Base-by-base conservation (phyloP, 2,113 vertebrate species). In the Epinephelus lanceolatus region DNA sequence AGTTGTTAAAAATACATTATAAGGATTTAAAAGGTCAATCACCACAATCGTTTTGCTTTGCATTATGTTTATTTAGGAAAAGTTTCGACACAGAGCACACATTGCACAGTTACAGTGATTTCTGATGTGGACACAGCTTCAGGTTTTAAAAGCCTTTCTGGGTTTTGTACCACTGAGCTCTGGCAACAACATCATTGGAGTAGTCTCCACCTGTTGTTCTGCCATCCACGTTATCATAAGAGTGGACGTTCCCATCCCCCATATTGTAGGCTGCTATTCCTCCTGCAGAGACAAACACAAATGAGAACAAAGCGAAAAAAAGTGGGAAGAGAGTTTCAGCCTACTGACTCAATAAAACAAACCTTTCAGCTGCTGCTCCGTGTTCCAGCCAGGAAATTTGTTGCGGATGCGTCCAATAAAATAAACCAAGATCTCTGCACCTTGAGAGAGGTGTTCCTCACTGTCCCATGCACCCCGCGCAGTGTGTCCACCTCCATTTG, bases 101-200 rank as follows among this genome's bases (percentile, higher is more conserved):
- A 42, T 53, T 2, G 51, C 14, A 65, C 4, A 37, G 2, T 55
- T n/a, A 15, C 2, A 3, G n/a, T 52, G 25, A 13, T 17, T 40
- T 33, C 55, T 33, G 11, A 57, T 37, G 15, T 19, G 2, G 4
- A 18, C 18, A 18, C 18, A 53, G 7, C 4, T 33, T 45, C 57
- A 62, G 42, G 9, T 27, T 2, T 75, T 68, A 86, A 60, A 42
- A 90, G 2, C 68, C 14, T 12, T 11, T 23, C 0, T 89, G 7
- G 0, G 0, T 9, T 67, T 71, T 74, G 86, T 90, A 93, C 92
- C 88, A 92, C 88, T 92, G 71, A 65, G 92, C 88, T 79, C 91
- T 90, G 84, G 85, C 88, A 52, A 86, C 86, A 5, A 92, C 90
- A 14, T 94, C 89, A 52, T 83, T 92, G 80, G 89, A 52, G 40